Evolutionary conservation across 2,888 invertebrate genomes (phyloP), one percentile per base, ranked within the genome.

Genomic region (Dryococelus australis): DNA sequence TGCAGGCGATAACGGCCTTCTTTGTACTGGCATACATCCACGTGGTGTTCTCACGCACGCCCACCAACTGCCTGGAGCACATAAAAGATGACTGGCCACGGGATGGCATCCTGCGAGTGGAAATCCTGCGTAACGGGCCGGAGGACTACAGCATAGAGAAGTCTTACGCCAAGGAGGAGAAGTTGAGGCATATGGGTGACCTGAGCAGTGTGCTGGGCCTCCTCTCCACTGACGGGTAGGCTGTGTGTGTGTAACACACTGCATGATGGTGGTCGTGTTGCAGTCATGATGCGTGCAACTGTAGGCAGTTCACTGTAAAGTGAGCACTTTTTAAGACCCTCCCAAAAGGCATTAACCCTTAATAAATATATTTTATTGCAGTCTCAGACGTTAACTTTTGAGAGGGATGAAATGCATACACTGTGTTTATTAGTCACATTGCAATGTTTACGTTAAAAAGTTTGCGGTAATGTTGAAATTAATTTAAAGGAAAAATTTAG

Each of bases 1-100:
- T 94, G 27, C 94, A 96, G 95, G 97, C 97, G 5, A 92, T 98
- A 89, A 91, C 96, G 87, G 97, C 98, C 87, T 97, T 99, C 92
- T 97, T 97, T 91, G 96, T 98, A 86, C 94, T 99, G 90, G 96
- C 97, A 85, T 99, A 99, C 92, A 98, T 99, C 91, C 99, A 99
- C 92, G 95, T 98, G 92, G 97, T 97, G 89, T 99, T 99, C 93
- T 97, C 98, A 84, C 95, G 97, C 91, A 95, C 97, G 88, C 98
- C 99, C 12, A 97, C 98, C 87, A 98, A 98, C 90, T 99, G 99
- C 92, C 94, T 99, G 90, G 96, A 97, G 91, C 96, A 97, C 92
- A 95, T 98, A 53, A 95, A 96, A 91, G 95, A 96, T 90, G 95
- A 96, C 20, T 99, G 99, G 99, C 99, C 99, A 0, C 94, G 98